Evolutionary conservation across 2,888 invertebrate species (phyloP).

Genomic region (Aplocera efformata): DNA sequence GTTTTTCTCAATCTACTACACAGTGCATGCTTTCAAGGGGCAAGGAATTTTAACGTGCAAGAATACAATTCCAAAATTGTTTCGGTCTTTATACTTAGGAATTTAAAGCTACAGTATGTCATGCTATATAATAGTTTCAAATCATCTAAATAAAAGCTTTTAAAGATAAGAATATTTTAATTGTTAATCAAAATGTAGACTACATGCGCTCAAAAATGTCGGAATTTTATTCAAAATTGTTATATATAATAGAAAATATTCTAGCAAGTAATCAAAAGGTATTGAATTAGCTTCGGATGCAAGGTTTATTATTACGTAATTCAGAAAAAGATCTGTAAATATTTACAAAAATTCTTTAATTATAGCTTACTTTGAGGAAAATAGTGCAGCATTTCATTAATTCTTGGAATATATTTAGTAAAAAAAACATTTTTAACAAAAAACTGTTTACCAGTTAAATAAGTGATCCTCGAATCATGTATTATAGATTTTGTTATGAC

Average conservation of each 20-base stretch:
- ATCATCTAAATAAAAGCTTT: slow-evolving; percentile 17
- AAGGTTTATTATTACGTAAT: not conserved
- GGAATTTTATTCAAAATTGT: no score
- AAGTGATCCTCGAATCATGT: no score
- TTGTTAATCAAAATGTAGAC: slow-evolving; percentile 7
- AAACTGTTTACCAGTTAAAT: no score
- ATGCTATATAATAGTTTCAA: slow-evolving; percentile 38
- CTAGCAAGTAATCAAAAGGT: no score
- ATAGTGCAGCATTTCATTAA: not conserved
- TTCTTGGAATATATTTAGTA: no score
- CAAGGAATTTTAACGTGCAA: slow-evolving; percentile 49
- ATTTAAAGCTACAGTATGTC: slow-evolving; percentile 44
- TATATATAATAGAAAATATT: no score
- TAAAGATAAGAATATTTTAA: slow-evolving; percentile 15
- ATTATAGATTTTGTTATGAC: no score
- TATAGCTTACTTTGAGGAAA: not conserved
- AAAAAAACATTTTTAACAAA: no score
- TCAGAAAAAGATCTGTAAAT: not conserved
- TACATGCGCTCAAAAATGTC: slow-evolving; percentile 23
- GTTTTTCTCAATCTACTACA: slow-evolving; percentile 49
- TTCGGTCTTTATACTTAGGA: slow-evolving; percentile 40
- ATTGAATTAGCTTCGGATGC: not conserved
- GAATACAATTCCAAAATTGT: slow-evolving; percentile 39
- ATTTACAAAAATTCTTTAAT: not conserved
- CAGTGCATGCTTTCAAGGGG: slow-evolving; percentile 60